These are phyloP conservation scores for Pyrocoelia pectoralis DNA, from an alignment of 2,888 invertebrate species.

Conservation along the genomic window DNA sequence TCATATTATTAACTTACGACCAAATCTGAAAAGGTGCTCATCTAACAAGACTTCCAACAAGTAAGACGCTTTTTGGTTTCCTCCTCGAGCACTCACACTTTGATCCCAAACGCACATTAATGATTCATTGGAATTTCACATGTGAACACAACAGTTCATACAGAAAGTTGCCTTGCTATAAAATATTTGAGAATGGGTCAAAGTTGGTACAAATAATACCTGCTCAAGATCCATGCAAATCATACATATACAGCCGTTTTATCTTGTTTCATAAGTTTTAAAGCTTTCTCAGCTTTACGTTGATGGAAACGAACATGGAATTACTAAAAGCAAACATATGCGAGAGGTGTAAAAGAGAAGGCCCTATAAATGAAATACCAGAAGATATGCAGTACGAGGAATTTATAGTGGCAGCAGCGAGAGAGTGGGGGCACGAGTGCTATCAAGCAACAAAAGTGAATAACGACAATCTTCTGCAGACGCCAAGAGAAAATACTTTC, in stretches of 20 bases:
- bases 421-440: too few species aligned
- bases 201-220: slow-evolving; percentile 42
- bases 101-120: slow-evolving; percentile 41
- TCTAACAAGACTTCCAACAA: slow-evolving; percentile 26
- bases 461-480: too few species aligned
- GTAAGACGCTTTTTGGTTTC: slow-evolving; percentile 39
- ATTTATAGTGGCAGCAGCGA: too few species aligned
- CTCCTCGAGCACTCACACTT: slow-evolving; percentile 37
- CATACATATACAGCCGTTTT: slow-evolving; percentile 19
- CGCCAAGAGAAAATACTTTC: too few species aligned
- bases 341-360: too few species aligned
- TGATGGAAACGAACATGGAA: too few species aligned
- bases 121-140: slow-evolving; percentile 34
- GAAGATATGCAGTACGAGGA: too few species aligned
- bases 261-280: slow-evolving; percentile 18
- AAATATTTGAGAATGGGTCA: slow-evolving; percentile 45
- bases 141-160: slow-evolving; percentile 44
- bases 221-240: slow-evolving; percentile 44
- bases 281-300: slow-evolving; percentile 6
- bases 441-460: too few species aligned
- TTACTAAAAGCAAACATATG: too few species aligned
- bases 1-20: slow-evolving; percentile 33
- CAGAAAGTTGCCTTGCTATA: slow-evolving; percentile 44
- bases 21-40: slow-evolving; percentile 6
- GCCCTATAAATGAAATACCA: too few species aligned